Base-by-base conservation (phyloP, 2,888 invertebrate genomes). In the Malacosoma neustria region DNA sequence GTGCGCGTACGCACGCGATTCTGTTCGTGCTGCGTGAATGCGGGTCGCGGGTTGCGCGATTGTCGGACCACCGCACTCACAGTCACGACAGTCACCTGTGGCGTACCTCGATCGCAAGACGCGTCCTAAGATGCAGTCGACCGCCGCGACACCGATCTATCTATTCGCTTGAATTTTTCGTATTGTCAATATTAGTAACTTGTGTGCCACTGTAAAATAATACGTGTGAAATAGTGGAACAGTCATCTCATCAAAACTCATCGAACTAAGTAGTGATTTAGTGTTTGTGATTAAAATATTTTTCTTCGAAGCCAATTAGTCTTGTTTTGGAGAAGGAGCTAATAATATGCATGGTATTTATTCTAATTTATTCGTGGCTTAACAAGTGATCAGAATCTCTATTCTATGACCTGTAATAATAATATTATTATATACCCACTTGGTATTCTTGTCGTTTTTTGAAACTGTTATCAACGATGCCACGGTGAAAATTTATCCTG, bases 1-100 rank as follows among this genome's bases (percentile, higher is more conserved):
- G 22, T 22, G 29, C 34, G 34, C 13, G 22, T 34, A 34, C 5
- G 13, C 12, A 34, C 29, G n/a, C 5, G n/a, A 3, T 12, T 5
- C 13, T 30, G 34, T 14, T 15, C 13, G 11, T 5, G 29, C 34
- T 13, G 34, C 12, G 2, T 22, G 22, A 22, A 22, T 22, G 22
- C 22, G 22, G 30, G 33, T 33, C 14, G 36, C 32, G 15, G 22
- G 37, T 33, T 11, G 35, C 14, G 30, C 13, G 29, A 14, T n/a
- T 12, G 33, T 15, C 36, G 32, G 37, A 43, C 44, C 41, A 22
- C 30, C 32, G 33, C 30, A 5, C 12, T 33, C n/a, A 22, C 50
- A 46, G 45, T 46, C 41, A 56, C 46, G 46, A 42, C 73, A 80
- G 80, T 80, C 77, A 76, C 79, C 76, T 76, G 76, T 66, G 61